Percentiles rank a stretch among this genome's conserved stretches.
Conservation (phyloP, 2,888 invertebrate genomes). For the Synanthedon tipuliformis region DNA sequence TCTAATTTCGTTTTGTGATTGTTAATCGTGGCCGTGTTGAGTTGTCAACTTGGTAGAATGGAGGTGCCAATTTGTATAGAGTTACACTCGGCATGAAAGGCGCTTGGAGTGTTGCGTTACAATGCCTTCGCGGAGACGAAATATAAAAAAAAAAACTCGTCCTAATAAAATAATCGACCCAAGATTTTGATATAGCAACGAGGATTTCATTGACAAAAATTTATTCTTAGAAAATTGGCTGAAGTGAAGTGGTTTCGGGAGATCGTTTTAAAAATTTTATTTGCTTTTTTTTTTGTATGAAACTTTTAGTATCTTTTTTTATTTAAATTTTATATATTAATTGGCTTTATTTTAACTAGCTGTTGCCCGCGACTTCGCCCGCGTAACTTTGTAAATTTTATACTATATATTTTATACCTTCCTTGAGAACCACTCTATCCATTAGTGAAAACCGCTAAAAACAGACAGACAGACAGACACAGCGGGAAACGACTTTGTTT, state of each 20-base stretch:
- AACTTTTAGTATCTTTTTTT: too few species aligned
- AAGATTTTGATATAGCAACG: neutral
- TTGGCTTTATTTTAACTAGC: too few species aligned
- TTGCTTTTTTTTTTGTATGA: too few species aligned
- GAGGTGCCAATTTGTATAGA: slow-evolving; percentile 63
- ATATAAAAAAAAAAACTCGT: slow-evolving; percentile 10
- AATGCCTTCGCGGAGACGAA: slow-evolving; percentile 8
- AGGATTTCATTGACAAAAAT: neutral
- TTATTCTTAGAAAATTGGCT: slow-evolving; percentile 4
- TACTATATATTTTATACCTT: too few species aligned
- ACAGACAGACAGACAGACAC: too few species aligned
- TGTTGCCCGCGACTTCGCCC: too few species aligned
- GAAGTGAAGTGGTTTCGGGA: slow-evolving; percentile 14
- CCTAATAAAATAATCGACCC: slow-evolving; percentile 32
- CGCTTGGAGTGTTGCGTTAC: slow-evolving; percentile 29
- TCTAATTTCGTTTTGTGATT: slow-evolving; percentile 67
- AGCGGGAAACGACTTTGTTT: too few species aligned
- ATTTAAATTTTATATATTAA: too few species aligned
- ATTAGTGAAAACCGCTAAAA: too few species aligned
- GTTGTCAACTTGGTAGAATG: slow-evolving; percentile 57
- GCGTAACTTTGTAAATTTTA: too few species aligned
- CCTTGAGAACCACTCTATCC: too few species aligned
- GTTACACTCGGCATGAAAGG: slow-evolving; percentile 41
- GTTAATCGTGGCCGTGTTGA: slow-evolving; percentile 65
- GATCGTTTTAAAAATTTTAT: neutral